phyloP scores from a whole-genome alignment of 1,140 invertebrate species.

The Tetragonula clypearis region DNA sequence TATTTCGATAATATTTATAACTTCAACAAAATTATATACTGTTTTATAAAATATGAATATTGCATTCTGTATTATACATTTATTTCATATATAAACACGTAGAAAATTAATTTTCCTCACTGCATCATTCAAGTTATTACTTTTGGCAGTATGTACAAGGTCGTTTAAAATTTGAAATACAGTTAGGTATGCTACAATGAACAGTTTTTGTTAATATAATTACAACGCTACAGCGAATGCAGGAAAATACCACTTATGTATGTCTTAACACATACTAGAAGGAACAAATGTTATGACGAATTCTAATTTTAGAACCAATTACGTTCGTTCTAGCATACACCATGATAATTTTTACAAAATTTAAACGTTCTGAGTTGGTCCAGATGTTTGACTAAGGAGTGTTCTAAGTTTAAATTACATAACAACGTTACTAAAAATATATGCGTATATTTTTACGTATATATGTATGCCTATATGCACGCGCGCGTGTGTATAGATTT shows the following conservation, averaged over 20 bases:
- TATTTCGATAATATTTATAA: not conserved
- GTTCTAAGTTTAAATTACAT: slow-evolving; percentile 36
- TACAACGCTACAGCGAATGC: not conserved
- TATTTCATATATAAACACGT: slow-evolving; percentile 49
- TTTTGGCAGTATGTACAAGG: slow-evolving; percentile 41
- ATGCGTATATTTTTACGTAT: slow-evolving; percentile 21
- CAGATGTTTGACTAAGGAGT: slow-evolving; percentile 35
- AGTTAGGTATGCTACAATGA: not conserved
- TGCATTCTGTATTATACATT: slow-evolving; percentile 11
- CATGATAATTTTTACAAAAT: slow-evolving; percentile 20
- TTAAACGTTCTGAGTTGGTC: slow-evolving; percentile 24
- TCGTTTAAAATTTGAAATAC: slow-evolving; percentile 8
- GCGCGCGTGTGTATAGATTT: not conserved
- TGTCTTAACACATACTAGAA: not conserved
- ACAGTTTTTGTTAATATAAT: not conserved
- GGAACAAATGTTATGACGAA: not conserved
- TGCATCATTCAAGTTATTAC: slow-evolving; percentile 13
- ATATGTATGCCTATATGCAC: not conserved
- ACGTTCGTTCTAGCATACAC: not conserved
- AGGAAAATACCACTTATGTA: not conserved
- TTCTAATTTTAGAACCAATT: not conserved
- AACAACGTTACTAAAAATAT: slow-evolving; percentile 61
- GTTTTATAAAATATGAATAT: slow-evolving; percentile 60
- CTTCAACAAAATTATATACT: slow-evolving; percentile 43
- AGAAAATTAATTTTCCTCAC: slow-evolving; percentile 34